Percentiles rank a stretch among this genome's conserved stretches.
These are phyloP conservation scores for Erpornis zantholeuca DNA, from an alignment of 2,113 vertebrate genomes.

Conservation along the genomic window DNA sequence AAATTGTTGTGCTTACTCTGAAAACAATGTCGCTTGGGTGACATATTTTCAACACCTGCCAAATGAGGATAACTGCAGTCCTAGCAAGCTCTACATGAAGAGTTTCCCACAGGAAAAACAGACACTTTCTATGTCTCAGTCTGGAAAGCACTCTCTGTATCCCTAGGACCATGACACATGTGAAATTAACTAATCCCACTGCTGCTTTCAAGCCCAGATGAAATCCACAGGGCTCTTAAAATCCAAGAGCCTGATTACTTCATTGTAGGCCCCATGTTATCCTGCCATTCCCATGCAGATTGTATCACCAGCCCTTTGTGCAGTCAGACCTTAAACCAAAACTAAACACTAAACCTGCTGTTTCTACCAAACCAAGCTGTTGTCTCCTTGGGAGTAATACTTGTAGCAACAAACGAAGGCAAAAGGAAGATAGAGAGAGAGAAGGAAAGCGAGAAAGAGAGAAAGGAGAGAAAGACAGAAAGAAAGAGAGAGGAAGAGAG, in stretches of 20 bases:
- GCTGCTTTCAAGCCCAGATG: background rate
- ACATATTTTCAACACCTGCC: background rate
- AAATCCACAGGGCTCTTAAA: background rate
- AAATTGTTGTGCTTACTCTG: background rate
- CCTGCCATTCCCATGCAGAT: background rate
- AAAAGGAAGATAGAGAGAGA: background rate
- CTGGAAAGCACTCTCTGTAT: background rate
- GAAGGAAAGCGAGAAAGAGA: accelerated
- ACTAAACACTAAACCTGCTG: background rate
- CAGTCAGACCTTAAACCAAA: background rate
- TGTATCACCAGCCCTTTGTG: background rate
- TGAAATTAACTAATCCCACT: background rate
- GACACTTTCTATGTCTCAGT: background rate
- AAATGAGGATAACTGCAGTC: background rate
- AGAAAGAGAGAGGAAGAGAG: too few relatives aligned
- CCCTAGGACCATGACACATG: background rate
- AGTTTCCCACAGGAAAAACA: background rate
- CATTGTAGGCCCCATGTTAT: background rate
- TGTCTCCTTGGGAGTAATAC: background rate
- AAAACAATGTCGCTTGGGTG: background rate
- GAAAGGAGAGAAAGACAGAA: background rate
- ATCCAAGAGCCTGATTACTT: background rate
- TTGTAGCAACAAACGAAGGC: background rate
- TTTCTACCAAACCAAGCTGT: background rate
- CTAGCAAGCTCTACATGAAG: background rate